These are phyloP conservation scores for Toxonevra muliebris DNA, from an alignment of 2,888 invertebrate genomes.

Conservation along the genomic window DNA sequence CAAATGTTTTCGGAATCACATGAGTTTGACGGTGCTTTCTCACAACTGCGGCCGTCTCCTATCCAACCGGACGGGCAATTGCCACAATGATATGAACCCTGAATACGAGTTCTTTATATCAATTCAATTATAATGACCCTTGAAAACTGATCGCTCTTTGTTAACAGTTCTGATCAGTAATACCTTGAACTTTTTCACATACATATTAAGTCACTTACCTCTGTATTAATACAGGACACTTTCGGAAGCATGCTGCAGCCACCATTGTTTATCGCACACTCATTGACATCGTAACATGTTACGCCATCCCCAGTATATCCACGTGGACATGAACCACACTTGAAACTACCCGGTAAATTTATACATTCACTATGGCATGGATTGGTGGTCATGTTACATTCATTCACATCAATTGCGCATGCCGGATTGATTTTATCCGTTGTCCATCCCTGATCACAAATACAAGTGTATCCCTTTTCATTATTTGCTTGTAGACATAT, in stretches of 20 bases:
- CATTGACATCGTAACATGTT: conserved; percentile 87
- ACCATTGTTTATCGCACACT: conserved; percentile 84
- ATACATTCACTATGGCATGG: conserved; percentile 86
- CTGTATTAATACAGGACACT: conserved; percentile 88
- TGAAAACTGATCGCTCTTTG: no score
- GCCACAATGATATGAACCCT: conserved; percentile 88
- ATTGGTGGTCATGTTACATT: conserved; percentile 76
- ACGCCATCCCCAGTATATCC: conserved; percentile 91
- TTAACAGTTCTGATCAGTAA: not conserved
- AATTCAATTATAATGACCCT: no score
- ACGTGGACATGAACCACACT: conserved; percentile 86
- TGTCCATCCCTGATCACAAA: conserved; percentile 91
- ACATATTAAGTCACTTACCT: conserved; percentile 63
- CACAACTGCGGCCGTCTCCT: conserved; percentile 84
- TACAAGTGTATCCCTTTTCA: conserved; percentile 75
- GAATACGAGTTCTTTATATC: not conserved
- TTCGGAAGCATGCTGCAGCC: conserved; percentile 85
- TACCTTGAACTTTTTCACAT: not conserved
- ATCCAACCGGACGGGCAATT: conserved; percentile 87
- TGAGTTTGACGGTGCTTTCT: conserved; percentile 45
- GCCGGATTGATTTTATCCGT: conserved; percentile 67
- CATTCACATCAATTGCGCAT: conserved; percentile 87
- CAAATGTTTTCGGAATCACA: conserved; percentile 70
- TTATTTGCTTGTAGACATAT: conserved; percentile 77
- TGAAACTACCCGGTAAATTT: conserved; percentile 88